These are phyloP conservation scores for Monodelphis domestica DNA, from an alignment of 2,797 vertebrate genomes.

Conservation along the genomic window DNA sequence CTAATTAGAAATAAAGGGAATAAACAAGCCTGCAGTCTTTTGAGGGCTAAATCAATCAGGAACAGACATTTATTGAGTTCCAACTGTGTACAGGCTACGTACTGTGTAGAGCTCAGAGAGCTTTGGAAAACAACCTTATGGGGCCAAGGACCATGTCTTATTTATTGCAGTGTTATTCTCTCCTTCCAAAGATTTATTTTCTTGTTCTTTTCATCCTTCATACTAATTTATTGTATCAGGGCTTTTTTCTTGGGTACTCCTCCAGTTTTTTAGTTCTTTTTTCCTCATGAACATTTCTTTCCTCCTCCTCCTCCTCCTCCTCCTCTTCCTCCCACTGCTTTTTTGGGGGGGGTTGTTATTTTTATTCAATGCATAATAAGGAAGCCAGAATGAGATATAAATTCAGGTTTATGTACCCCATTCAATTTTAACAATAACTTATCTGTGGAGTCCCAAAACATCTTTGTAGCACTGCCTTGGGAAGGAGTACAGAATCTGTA, in stretches of 20 bases:
- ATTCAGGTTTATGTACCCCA: neutral
- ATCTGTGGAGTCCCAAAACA: neutral
- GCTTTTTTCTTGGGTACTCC: neutral
- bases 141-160: neutral
- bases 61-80: slow-evolving; percentile 1
- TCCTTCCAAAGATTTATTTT: neutral
- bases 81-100: neutral
- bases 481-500: neutral
- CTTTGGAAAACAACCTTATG: neutral
- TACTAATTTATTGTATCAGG: neutral
- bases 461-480: neutral
- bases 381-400: neutral
- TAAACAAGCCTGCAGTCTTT: neutral
- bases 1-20: neutral
- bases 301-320: too few relatives aligned
- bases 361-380: neutral
- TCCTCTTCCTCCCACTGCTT: too few relatives aligned
- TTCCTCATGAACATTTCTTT: neutral
- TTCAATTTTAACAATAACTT: neutral
- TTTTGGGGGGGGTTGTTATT: neutral
- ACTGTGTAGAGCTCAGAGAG: neutral
- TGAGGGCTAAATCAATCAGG: neutral
- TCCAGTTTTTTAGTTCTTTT: neutral
- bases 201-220: neutral
- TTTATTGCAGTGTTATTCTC: neutral